Evolutionary conservation across 2,797 vertebrate species (phyloP), one percentile per base, ranked within the genome.

Genomic region (Caiman crocodilus): DNA sequence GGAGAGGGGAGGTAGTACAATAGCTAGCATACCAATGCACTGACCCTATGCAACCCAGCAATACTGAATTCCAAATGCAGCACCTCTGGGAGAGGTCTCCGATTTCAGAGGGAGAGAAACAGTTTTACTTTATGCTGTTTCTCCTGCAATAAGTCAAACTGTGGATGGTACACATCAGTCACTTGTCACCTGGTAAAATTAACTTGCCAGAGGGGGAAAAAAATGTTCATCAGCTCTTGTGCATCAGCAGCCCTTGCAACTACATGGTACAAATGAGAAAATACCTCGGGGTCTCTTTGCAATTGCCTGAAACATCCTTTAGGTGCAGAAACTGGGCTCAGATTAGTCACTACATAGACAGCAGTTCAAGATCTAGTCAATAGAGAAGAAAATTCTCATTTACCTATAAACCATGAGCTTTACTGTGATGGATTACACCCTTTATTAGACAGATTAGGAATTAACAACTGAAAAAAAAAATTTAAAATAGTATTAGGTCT

Each of bases 1-100:
- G 85, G 0, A 89, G 76, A 80, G 57, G n/a, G 76, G 80, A 93
- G 85, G 76, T 35, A 0, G 0, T 25, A 85, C 64, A 95, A 91
- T 82, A 80, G 93, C 61, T 17, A 0, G 82, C 97, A 96, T 96
- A 92, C 94, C 95, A 94, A 92, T 95, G 87, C 91, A 2, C 65
- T 96, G 96, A 94, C 93, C 92, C 93, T 58, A 90, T 90, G 85
- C 96, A 94, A 79, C 88, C 42, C 76, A 76, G 14, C 1, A 0
- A n/a, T 0, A 50, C 56, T 59, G 88, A 95, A 94, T 21, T 81
- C 91, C 58, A 74, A 77, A 74, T 1, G 0, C 73, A 87, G 86
- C 58, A 13, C 16, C 85, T 82, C 81, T 84, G 89, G 81, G 55
- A 86, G 83, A 20, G 18, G 73, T 26, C 78, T 50, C 63, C 67